Percentiles rank a stretch among this genome's conserved stretches.
Evolutionary conservation across 2,797 vertebrate genomes (phyloP).

Genomic region (Myotis pilosus): DNA sequence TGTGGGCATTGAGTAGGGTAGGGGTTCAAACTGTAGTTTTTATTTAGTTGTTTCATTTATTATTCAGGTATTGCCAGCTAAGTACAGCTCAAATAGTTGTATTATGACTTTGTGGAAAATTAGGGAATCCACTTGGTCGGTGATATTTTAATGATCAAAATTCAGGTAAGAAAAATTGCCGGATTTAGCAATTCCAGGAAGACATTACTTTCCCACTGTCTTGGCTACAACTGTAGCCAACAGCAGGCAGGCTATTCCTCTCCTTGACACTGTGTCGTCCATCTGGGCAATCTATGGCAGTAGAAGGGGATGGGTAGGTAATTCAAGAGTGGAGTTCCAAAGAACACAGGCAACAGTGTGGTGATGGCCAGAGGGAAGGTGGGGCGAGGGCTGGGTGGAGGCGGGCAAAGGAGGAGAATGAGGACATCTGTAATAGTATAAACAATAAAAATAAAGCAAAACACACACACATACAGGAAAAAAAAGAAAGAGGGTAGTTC

Average conservation of each 20-base stretch:
- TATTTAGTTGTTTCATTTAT: constrained; percentile 2
- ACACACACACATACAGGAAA: background rate
- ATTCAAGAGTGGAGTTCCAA: background rate
- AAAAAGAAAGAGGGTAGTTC: background rate
- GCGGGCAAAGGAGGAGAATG: background rate
- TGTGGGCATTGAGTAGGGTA: background rate
- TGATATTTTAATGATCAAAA: background rate
- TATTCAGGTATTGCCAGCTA: background rate
- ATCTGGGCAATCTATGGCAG: background rate
- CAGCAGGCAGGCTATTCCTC: background rate
- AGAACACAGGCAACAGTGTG: background rate
- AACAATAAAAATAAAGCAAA: background rate
- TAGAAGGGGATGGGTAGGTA: background rate
- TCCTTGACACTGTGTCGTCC: background rate
- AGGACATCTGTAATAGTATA: background rate
- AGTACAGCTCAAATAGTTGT: background rate
- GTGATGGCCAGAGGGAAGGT: background rate
- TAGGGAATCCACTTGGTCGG: background rate
- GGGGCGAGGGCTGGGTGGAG: background rate
- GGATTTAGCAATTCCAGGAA: background rate
- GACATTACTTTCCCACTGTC: background rate
- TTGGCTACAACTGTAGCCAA: background rate
- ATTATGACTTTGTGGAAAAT: constrained; percentile 25
- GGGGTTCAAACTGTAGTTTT: background rate
- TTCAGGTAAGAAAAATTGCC: background rate